phyloP scores from a whole-genome alignment of 1,140 invertebrate genomes.

The Solenopsis invicta region DNA sequence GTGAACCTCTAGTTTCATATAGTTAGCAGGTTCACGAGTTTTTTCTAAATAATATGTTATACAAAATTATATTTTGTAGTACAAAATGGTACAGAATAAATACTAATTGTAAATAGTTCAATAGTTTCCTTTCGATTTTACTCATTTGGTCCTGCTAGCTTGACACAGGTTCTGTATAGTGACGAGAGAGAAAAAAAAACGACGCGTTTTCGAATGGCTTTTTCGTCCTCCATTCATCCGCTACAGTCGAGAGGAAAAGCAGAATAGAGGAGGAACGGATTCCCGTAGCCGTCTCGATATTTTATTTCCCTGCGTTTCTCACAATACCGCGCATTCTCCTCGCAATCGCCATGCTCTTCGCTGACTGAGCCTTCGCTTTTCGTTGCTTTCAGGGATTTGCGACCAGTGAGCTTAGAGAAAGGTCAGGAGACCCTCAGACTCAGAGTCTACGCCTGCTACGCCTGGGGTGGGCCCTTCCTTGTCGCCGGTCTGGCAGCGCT shows the following conservation, averaged over 20 bases:
- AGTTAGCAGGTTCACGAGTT: no score
- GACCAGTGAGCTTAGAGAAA: constrained; percentile 93
- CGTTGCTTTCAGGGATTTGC: constrained; percentile 90
- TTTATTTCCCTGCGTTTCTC: neutral
- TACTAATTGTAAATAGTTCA: no score
- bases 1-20: no score
- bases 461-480: constrained; percentile 92
- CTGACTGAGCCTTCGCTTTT: constrained; percentile 35
- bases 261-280: neutral
- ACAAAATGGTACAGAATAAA: no score
- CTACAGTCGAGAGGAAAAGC: neutral
- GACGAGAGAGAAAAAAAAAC: neutral
- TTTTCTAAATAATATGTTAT: no score
- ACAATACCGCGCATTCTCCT: constrained; percentile 10
- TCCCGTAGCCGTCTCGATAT: neutral
- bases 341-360: neutral
- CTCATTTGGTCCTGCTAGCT: no score
- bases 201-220: neutral
- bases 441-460: constrained; percentile 92
- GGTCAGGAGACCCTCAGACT: constrained; percentile 92
- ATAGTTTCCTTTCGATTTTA: neutral
- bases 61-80: no score
- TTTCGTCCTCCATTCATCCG: constrained; percentile 12
- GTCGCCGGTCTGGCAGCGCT: constrained; percentile 91
- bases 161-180: no score